Evolutionary conservation across 2,113 vertebrate species (phyloP), one percentile per base, ranked within the genome.

Genomic region (Notarius lentiginosus): DNA sequence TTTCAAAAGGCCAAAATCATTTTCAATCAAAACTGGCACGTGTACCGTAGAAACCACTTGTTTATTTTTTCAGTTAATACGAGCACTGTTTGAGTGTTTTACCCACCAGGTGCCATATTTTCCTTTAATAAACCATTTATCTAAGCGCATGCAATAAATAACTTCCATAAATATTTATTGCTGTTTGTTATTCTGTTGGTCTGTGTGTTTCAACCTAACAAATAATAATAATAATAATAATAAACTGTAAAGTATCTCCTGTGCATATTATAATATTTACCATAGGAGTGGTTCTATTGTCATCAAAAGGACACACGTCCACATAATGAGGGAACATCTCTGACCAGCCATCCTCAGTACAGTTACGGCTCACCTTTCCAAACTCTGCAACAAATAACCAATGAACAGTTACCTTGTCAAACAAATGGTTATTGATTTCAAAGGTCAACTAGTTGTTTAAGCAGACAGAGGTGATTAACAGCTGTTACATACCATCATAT

Each of bases 311-410:
- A 0, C 98, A 99, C 58, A 96, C 97, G 0, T 99, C 98, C 0
- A 95, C 93, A 55, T 99, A 99, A 87, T 99, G 98, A 83, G 98
- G 97, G 90, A 95, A 97, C 5, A 97, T 95, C 65, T 99, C 98
- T 0, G 98, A 97, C 98, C 98, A 99, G 90, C 98, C 98, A 0
- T 96, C 93, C 27, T 97, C 96, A 0, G 98, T 99, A 90, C 98
- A 99, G 92, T 99, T 99, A 41, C 98, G 96, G 92, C 96, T 97
- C 86, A 99, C 94, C 58, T 93, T 94, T 10, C 95, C 96, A 92
- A 94, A 87, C 88, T 94, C 96, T 96, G 90, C 5, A 89, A 86
- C 20, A 83, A 53, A 22, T 24, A 53, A 47, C 53, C n/a, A 55
- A 2, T 11, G 30, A 55, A 30, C 12, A 47, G 49, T 79, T 86